Conservation (phyloP, 2,797 vertebrate genomes). For the Falco cherrug region DNA sequence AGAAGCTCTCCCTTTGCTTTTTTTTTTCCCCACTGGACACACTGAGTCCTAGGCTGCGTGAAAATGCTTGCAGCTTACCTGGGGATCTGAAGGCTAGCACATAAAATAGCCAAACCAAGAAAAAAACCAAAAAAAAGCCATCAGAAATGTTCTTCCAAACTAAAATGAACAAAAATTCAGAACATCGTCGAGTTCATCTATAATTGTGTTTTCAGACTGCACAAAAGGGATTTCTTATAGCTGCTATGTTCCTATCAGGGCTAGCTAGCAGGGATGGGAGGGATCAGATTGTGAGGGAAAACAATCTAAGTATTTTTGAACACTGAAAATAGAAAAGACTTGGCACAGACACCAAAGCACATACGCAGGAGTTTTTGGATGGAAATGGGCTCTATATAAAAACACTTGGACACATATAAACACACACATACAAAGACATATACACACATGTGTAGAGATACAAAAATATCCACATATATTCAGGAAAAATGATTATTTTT, state of each 20-base stretch:
- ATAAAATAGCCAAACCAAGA: not conserved
- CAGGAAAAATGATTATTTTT: not conserved
- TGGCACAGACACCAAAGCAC: slow-evolving; percentile 7
- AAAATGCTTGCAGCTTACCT: not conserved
- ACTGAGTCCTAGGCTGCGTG: not conserved
- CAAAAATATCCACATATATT: not conserved
- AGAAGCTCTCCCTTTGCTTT: not conserved
- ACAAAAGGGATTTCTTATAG: not conserved
- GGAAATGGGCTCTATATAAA: not conserved
- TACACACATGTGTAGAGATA: not conserved
- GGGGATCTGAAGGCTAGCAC: not conserved
- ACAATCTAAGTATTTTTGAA: not conserved
- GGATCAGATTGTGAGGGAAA: not conserved
- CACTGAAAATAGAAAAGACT: not conserved
- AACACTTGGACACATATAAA: too few relatives aligned
- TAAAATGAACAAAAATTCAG: not conserved
- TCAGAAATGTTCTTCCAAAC: not conserved
- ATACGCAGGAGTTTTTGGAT: not conserved
- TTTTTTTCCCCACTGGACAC: not conserved
- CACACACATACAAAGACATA: not conserved
- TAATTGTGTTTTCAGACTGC: not conserved
- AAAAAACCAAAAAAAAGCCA: not conserved
- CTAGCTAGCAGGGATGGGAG: not conserved
- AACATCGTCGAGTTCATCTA: not conserved
- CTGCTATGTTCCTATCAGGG: not conserved